Percentiles rank a stretch among this genome's conserved stretches.
Evolutionary conservation across 2,888 invertebrate species (phyloP).

Genomic region (Spialia ferax): DNA sequence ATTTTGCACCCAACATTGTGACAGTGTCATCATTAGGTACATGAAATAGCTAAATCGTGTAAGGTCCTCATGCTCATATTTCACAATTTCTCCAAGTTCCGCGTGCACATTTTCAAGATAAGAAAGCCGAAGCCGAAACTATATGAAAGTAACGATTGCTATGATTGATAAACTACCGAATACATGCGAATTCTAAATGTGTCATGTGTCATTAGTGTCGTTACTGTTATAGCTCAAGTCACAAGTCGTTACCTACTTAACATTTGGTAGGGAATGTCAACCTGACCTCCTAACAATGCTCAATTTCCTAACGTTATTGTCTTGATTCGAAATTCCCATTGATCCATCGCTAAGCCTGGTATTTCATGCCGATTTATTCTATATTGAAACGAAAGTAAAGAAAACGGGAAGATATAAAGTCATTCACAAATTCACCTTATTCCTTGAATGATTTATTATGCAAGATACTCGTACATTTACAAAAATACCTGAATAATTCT

Average conservation of each 20-base stretch:
- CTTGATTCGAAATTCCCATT: neutral
- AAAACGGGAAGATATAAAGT: no score
- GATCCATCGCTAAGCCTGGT: neutral
- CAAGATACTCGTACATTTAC: no score
- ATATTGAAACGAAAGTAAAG: neutral
- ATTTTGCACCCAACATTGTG: neutral
- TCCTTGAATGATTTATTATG: neutral
- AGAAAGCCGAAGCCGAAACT: no score
- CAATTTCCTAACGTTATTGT: neutral
- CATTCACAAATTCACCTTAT: no score
- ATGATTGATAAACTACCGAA: no score
- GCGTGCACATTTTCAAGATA: constrained; percentile 23
- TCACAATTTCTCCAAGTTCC: constrained; percentile 38
- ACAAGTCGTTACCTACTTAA: constrained; percentile 29
- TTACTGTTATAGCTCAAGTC: constrained; percentile 6
- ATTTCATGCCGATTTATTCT: neutral
- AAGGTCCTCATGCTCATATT: constrained; percentile 53
- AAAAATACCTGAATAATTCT: no score
- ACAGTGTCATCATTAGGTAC: constrained; percentile 9
- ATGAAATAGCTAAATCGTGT: constrained; percentile 54
- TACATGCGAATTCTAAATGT: no score
- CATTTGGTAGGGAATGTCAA: constrained; percentile 24
- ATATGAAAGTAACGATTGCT: no score
- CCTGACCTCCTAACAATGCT: constrained; percentile 19
- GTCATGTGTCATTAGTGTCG: no score